phyloP scores from a whole-genome alignment of 2,797 vertebrate genomes.

The Sylvilagus floridanus region DNA sequence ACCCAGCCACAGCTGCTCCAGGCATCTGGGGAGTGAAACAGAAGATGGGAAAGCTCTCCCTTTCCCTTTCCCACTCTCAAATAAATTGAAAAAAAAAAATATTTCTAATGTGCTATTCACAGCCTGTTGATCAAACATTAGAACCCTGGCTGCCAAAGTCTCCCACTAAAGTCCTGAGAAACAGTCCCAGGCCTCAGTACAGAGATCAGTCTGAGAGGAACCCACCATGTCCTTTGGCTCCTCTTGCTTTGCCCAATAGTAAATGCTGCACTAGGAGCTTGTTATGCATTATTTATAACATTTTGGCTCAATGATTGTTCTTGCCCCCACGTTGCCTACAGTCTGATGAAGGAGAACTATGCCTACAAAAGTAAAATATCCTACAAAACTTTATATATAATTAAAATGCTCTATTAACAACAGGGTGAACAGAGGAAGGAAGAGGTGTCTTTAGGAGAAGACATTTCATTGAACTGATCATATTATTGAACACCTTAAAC shows the following conservation, averaged over 20 bases:
- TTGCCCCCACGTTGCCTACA: not conserved
- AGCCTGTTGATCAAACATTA: not conserved
- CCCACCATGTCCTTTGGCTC: not conserved
- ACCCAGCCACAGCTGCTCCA: too few species aligned
- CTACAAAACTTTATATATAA: not conserved
- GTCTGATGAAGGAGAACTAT: not conserved
- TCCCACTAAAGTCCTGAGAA: not conserved
- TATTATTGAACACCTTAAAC: not conserved
- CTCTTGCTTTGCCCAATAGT: not conserved
- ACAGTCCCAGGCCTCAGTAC: not conserved
- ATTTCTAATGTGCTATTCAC: not conserved
- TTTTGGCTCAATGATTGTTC: not conserved
- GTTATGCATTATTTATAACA: not conserved
- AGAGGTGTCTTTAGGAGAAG: not conserved
- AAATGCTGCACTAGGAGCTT: not conserved
- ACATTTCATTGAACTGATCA: not conserved
- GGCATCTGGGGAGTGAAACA: too few species aligned
- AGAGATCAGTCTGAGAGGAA: not conserved
- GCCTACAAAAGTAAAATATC: not conserved
- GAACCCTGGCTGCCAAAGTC: not conserved
- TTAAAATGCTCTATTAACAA: slow-evolving; percentile 30
- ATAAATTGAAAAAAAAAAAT: too few species aligned
- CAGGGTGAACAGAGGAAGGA: not conserved
- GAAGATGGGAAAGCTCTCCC: too few species aligned
- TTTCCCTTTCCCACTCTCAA: too few species aligned